Evolutionary conservation across 2,113 vertebrate species (phyloP).

Genomic region (Sus scrofa): T2T-Sscrofa CM000817.6:149723501-149724000

Average conservation of each 20-base stretch:
- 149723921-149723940: neutral
- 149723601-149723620: constrained; percentile 10
- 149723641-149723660: neutral
- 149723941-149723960: neutral
- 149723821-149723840: neutral
- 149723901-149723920: neutral
- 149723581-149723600: neutral
- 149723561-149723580: neutral
- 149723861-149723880: neutral
- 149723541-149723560: neutral
- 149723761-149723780: neutral
- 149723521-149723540: neutral
- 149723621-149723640: neutral
- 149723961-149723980: neutral
- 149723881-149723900: neutral
- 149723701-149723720: neutral
- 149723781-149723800: neutral
- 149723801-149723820: neutral
- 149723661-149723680: neutral
- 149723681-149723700: neutral
- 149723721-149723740: neutral
- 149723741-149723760: neutral
- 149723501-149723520: neutral
- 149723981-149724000: neutral
- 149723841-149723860: neutral